phyloP scores from a whole-genome alignment of 2,888 invertebrate species.

The Cataglyphis albicans region DNA sequence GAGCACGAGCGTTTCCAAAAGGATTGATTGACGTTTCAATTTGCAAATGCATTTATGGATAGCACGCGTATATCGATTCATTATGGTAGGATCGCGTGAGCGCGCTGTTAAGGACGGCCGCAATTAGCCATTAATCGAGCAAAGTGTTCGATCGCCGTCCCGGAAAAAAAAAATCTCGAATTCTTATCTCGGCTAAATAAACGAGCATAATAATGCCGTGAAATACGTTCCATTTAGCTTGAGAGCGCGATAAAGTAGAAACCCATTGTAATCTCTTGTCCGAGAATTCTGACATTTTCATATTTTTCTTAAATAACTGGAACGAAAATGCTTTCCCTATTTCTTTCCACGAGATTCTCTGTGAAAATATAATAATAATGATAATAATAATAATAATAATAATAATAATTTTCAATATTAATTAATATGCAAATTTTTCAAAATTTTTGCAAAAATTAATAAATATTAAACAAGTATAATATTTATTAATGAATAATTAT shows the following conservation, averaged over 20 bases:
- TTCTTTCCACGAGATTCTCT: not conserved
- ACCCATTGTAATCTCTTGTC: conserved; percentile 20
- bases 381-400: too few species aligned
- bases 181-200: conserved; percentile 50
- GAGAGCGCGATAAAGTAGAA: conserved; percentile 25
- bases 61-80: conserved; percentile 59
- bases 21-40: conserved; percentile 64
- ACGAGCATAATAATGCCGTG: conserved; percentile 39
- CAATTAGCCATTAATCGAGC: conserved; percentile 56
- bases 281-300: not conserved
- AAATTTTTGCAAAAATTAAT: too few species aligned
- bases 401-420: not conserved
- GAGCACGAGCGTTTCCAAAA: conserved; percentile 49
- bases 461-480: too few species aligned
- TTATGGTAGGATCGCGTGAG: conserved; percentile 57
- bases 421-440: not conserved
- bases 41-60: conserved; percentile 64
- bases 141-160: conserved; percentile 45
- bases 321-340: not conserved
- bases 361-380: not conserved
- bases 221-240: conserved; percentile 26
- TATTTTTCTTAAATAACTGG: conserved; percentile 7
- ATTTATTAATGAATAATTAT: too few species aligned
- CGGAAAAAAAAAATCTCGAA: conserved; percentile 29
- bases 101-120: conserved; percentile 52